Percentiles rank a stretch among this genome's conserved stretches.
phyloP scores from a whole-genome alignment of 2,888 invertebrate species.

The Perizoma affinitatum region DNA sequence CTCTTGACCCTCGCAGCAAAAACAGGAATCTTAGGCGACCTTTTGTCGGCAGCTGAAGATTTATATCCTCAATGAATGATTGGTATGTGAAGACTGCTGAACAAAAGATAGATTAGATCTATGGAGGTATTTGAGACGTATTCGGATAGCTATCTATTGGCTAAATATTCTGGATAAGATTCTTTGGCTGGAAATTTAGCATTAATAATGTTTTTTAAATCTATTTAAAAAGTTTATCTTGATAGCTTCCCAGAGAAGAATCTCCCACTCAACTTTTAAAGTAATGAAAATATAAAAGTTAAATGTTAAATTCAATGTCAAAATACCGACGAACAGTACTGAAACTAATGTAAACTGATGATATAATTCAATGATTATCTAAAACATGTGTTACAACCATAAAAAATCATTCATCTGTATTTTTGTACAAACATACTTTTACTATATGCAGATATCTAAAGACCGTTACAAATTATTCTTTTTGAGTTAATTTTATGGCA shows the following conservation, averaged over 20 bases:
- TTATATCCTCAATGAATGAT: constrained; percentile 66
- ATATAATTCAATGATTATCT: too few species aligned
- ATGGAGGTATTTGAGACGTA: constrained; percentile 34
- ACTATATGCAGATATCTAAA: too few species aligned
- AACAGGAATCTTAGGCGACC: constrained; percentile 60
- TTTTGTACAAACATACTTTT: too few species aligned
- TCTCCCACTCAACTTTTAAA: too few species aligned
- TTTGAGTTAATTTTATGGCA: too few species aligned
- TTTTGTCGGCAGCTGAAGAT: constrained; percentile 66
- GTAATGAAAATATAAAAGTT: too few species aligned
- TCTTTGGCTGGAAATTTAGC: constrained; percentile 16
- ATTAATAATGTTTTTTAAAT: constrained; percentile 11
- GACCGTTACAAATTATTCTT: too few species aligned
- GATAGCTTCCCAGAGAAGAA: constrained; percentile 1
- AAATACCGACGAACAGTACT: too few species aligned
- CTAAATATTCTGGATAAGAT: constrained; percentile 31
- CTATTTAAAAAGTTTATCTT: constrained; percentile 1
- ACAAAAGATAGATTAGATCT: constrained; percentile 52
- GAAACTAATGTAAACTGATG: too few species aligned
- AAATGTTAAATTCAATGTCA: too few species aligned
- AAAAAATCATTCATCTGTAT: too few species aligned
- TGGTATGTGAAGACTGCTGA: constrained; percentile 49
- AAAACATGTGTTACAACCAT: too few species aligned
- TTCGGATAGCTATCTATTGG: constrained; percentile 35
- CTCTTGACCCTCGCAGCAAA: constrained; percentile 65